These are phyloP conservation scores for Uropetala carovei DNA, from an alignment of 2,888 invertebrate species.

Conservation along the genomic window DNA sequence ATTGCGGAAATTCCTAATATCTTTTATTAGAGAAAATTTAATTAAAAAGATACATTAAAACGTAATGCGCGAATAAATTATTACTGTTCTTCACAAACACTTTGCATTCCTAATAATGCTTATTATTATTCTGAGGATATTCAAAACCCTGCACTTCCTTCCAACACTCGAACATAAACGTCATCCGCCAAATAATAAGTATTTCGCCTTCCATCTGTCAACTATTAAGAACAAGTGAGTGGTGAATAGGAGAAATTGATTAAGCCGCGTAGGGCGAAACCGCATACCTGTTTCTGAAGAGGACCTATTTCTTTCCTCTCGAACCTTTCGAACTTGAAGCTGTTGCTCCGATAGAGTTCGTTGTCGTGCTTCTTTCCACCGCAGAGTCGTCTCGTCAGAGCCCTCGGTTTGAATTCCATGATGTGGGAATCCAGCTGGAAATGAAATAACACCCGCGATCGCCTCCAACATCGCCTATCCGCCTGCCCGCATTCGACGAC, in stretches of 20 bases:
- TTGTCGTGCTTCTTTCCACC: constrained; percentile 78
- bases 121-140: too few species aligned
- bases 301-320: constrained; percentile 81
- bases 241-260: background rate
- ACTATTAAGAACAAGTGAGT: too few species aligned
- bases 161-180: too few species aligned
- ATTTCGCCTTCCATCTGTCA: too few species aligned
- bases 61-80: too few species aligned
- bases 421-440: constrained; percentile 68
- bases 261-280: constrained; percentile 67
- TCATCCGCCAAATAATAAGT: too few species aligned
- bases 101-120: too few species aligned
- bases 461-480: constrained; percentile 67
- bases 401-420: constrained; percentile 75
- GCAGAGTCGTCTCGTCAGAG: constrained; percentile 82
- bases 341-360: constrained; percentile 90
- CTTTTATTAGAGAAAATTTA: too few species aligned
- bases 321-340: constrained; percentile 92
- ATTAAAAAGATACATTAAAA: too few species aligned
- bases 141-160: too few species aligned
- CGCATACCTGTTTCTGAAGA: constrained; percentile 76
- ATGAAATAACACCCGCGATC: constrained; percentile 67
- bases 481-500: constrained; percentile 64
- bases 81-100: too few species aligned
- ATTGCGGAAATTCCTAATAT: too few species aligned